phyloP scores from a whole-genome alignment of 2,797 vertebrate species.

The Gallinago solitaria region DNA sequence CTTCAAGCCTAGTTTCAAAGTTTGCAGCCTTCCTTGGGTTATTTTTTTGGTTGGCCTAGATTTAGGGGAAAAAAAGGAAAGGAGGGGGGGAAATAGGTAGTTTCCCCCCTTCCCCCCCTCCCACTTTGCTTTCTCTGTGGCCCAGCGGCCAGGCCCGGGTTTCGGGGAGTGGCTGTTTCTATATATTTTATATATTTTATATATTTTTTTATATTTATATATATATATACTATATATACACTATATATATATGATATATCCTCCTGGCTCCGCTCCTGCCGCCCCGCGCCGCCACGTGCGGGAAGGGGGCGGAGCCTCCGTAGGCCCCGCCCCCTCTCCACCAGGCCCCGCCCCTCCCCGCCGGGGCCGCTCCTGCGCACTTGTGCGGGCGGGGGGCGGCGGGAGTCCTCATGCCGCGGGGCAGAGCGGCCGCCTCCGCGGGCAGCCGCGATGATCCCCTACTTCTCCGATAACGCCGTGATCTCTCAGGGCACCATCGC shows the following conservation, averaged over 20 bases:
- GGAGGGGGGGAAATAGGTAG: neutral
- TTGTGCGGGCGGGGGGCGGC: neutral
- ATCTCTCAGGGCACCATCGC: constrained; percentile 91
- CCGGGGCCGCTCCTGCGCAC: neutral
- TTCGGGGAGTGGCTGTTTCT: neutral
- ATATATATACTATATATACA: too few species aligned
- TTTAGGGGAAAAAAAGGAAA: too few species aligned
- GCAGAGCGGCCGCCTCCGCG: neutral
- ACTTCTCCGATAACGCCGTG: constrained; percentile 89
- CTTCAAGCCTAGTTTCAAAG: neutral
- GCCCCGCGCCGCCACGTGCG: neutral
- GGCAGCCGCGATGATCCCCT: constrained; percentile 86
- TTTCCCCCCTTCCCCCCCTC: neutral
- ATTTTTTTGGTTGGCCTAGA: neutral
- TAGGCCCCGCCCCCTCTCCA: too few species aligned
- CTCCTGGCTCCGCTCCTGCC: neutral
- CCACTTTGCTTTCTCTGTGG: neutral
- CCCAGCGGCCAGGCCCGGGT: too few species aligned
- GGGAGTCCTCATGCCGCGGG: neutral
- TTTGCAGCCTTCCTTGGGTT: neutral
- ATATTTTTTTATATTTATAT: too few species aligned
- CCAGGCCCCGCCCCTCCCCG: neutral
- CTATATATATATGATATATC: too few species aligned
- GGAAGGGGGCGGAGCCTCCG: too few species aligned
- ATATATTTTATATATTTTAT: neutral